A percentile compares a stretch with the other conserved stretches of the same genome.
Evolutionary conservation across 2,888 invertebrate genomes (phyloP).

Genomic region (Malthinus seriepunctatus): DNA sequence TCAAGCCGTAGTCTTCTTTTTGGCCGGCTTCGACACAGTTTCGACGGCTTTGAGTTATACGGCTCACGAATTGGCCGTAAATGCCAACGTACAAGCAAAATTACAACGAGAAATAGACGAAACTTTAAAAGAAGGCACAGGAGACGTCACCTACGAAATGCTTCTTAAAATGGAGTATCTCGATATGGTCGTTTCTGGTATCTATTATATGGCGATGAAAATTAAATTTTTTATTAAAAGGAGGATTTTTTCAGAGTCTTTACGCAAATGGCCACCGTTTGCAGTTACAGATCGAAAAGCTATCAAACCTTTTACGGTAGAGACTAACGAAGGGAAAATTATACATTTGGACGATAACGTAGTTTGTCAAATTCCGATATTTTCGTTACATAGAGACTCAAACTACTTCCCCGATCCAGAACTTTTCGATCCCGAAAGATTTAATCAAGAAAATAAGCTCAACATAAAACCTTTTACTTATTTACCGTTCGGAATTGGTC

Average conservation of each 20-base stretch:
- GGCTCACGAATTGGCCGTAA: neutral
- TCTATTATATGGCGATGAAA: neutral
- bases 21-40: neutral
- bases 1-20: neutral
- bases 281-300: constrained; percentile 15
- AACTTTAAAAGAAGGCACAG: neutral
- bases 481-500: constrained; percentile 56
- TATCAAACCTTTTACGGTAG: constrained; percentile 34
- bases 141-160: neutral
- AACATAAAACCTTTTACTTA: constrained; percentile 53
- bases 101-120: neutral
- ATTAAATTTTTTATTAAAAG: neutral
- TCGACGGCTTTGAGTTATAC: neutral
- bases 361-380: constrained; percentile 36
- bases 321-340: constrained; percentile 13
- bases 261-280: constrained; percentile 41
- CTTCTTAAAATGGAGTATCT: neutral
- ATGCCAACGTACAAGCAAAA: neutral
- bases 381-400: constrained; percentile 41
- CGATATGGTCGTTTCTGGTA: neutral
- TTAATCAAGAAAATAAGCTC: constrained; percentile 59
- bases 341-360: neutral
- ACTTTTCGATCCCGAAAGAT: constrained; percentile 47
- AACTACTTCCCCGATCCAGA: constrained; percentile 42
- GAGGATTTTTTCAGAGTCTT: neutral